A percentile compares a stretch with the other conserved stretches of the same genome.
Conservation (phyloP, 2,113 vertebrate species). For the Panthera leo region DNA sequence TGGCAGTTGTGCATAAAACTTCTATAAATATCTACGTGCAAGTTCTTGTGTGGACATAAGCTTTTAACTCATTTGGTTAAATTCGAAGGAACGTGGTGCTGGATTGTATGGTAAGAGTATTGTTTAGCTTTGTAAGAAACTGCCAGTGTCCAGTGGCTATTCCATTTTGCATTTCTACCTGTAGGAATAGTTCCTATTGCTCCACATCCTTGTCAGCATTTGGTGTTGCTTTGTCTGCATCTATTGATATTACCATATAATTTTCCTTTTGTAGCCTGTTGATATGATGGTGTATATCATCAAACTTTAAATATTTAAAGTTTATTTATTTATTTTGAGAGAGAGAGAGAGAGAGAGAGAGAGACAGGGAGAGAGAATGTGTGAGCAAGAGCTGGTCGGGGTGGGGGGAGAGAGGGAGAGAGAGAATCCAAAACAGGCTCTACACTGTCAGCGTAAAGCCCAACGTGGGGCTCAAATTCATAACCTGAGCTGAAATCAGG, state of each 20-base stretch:
- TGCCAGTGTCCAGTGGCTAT: not conserved
- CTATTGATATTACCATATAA: not conserved
- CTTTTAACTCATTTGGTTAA: not conserved
- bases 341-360: too few species aligned
- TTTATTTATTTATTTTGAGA: too few species aligned
- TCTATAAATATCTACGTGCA: not conserved
- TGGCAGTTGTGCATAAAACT: not conserved
- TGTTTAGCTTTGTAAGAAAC: not conserved
- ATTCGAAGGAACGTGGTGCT: not conserved
- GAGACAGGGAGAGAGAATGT: too few species aligned
- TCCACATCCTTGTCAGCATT: not conserved
- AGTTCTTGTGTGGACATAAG: not conserved
- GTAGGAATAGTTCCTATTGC: not conserved
- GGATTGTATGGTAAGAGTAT: not conserved
- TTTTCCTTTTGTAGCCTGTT: not conserved
- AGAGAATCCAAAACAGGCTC: too few species aligned
- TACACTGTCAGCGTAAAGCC: too few species aligned
- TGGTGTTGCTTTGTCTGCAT: not conserved
- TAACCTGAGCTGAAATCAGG: too few species aligned
- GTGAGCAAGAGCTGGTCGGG: too few species aligned
- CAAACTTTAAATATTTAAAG: too few species aligned
- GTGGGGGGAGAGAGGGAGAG: too few species aligned
- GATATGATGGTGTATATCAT: not conserved
- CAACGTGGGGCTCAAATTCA: too few species aligned
- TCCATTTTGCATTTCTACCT: not conserved